phyloP scores from a whole-genome alignment of 1,140 invertebrate genomes.

The Drosophila sp. region DNA sequence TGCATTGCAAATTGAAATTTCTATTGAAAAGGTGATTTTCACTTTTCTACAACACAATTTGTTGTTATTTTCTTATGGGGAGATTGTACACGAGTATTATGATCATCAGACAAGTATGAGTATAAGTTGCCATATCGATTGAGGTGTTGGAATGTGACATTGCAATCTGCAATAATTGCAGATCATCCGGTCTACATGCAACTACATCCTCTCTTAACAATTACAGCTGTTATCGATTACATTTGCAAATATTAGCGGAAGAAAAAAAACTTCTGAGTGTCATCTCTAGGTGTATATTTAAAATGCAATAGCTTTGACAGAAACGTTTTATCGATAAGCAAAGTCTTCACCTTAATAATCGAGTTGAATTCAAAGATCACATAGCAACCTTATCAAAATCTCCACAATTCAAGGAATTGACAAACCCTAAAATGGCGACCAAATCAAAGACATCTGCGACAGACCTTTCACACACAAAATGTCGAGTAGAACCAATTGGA shows the following conservation, averaged over 20 bases:
- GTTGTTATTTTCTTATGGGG: slow-evolving; percentile 14
- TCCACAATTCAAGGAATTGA: slow-evolving; percentile 45
- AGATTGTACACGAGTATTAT: slow-evolving; percentile 38
- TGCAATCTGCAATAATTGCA: slow-evolving; percentile 16
- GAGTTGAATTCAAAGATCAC: neutral
- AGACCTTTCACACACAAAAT: slow-evolving; percentile 47
- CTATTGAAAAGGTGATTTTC: slow-evolving; percentile 71
- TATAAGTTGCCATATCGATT: neutral
- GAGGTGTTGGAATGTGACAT: slow-evolving; percentile 32
- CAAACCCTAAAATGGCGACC: slow-evolving; percentile 40
- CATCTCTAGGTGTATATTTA: too few relatives aligned
- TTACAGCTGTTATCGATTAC: too few relatives aligned
- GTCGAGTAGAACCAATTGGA: slow-evolving; percentile 47
- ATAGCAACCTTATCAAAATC: slow-evolving; percentile 39
- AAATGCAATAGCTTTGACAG: too few relatives aligned
- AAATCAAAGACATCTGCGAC: slow-evolving; percentile 11
- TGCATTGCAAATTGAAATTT: slow-evolving; percentile 70
- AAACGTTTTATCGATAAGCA: neutral
- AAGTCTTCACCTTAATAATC: neutral
- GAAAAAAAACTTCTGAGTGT: too few relatives aligned
- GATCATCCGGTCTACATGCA: slow-evolving; percentile 14
- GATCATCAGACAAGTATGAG: slow-evolving; percentile 9
- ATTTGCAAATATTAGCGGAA: too few relatives aligned
- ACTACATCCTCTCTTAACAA: neutral
- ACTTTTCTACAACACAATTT: slow-evolving; percentile 65